These are phyloP conservation scores for Trinorchestia longiramus DNA, from an alignment of 1,140 invertebrate genomes.

Conservation along the genomic window DNA sequence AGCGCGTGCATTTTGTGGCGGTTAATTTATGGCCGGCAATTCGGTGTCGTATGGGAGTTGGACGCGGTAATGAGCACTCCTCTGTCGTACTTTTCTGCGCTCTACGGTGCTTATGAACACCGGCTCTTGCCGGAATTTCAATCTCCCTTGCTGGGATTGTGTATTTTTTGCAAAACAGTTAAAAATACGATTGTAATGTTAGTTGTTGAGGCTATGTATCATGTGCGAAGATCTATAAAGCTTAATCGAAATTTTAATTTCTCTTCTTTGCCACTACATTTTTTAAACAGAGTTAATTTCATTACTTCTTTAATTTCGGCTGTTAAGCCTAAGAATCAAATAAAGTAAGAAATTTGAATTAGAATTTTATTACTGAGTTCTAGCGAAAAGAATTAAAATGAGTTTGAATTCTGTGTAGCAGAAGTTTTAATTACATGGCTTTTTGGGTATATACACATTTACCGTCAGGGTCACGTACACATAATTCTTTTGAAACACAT, in stretches of 20 bases:
- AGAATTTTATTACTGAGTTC: too few relatives aligned
- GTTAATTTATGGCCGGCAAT: slow-evolving; percentile 30
- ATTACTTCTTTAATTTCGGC: neutral
- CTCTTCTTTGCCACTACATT: too few relatives aligned
- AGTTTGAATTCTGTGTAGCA: neutral
- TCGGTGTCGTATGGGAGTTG: neutral
- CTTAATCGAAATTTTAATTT: too few relatives aligned
- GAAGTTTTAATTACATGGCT: neutral
- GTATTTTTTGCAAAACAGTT: neutral
- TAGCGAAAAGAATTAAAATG: neutral
- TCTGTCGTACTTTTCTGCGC: neutral
- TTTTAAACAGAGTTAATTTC: too few relatives aligned
- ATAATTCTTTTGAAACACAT: neutral
- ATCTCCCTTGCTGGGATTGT: neutral
- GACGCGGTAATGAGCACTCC: neutral
- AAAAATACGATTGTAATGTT: neutral
- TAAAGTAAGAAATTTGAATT: neutral
- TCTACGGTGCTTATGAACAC: neutral
- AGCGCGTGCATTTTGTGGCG: neutral
- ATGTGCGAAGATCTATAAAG: too few relatives aligned
- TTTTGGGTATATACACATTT: neutral
- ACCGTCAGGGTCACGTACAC: neutral
- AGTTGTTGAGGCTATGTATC: neutral
- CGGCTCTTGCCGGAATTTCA: too few relatives aligned
- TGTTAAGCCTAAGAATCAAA: neutral